These are phyloP conservation scores for Sminthurinus signatus DNA, from an alignment of 1,140 invertebrate species.

Conservation along the genomic window DNA sequence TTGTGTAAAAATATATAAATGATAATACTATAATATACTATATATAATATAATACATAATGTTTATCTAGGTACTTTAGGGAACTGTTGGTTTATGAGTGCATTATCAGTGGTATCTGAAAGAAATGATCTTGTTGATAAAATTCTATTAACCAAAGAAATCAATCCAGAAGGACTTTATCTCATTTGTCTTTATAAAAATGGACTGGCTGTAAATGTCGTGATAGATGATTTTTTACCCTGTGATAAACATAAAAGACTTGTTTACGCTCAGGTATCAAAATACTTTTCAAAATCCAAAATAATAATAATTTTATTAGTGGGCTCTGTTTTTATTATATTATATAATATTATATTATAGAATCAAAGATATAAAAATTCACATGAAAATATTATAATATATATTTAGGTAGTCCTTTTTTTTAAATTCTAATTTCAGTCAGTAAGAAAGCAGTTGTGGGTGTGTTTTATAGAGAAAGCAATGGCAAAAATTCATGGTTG, in stretches of 20 bases:
- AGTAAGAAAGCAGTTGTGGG: constrained; percentile 94
- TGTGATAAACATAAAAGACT: constrained; percentile 84
- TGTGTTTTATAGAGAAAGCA: constrained; percentile 96
- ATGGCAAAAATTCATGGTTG: constrained; percentile 96
- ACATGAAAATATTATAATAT: too few species aligned
- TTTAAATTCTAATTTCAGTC: constrained; percentile 57
- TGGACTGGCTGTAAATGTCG: constrained; percentile 89
- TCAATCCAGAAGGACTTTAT: constrained; percentile 84
- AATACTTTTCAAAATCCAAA: too few species aligned
- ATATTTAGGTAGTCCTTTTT: not conserved
- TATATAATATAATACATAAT: too few species aligned
- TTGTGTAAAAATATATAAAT: too few species aligned
- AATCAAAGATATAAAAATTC: constrained; percentile 55
- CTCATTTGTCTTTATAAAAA: constrained; percentile 92
- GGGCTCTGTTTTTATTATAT: too few species aligned
- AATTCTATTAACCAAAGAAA: constrained; percentile 81
- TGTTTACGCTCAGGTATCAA: constrained; percentile 79
- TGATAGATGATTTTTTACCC: constrained; percentile 93
- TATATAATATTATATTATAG: too few species aligned
- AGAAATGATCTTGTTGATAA: constrained; percentile 85
- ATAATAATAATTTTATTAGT: too few species aligned
- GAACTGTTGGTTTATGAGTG: constrained; percentile 96
- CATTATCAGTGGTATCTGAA: constrained; percentile 91
- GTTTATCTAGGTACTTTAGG: constrained; percentile 85
- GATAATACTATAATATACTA: not conserved